Base-by-base conservation (phyloP, 2,797 vertebrate genomes). In the Malacoraja senta region DNA sequence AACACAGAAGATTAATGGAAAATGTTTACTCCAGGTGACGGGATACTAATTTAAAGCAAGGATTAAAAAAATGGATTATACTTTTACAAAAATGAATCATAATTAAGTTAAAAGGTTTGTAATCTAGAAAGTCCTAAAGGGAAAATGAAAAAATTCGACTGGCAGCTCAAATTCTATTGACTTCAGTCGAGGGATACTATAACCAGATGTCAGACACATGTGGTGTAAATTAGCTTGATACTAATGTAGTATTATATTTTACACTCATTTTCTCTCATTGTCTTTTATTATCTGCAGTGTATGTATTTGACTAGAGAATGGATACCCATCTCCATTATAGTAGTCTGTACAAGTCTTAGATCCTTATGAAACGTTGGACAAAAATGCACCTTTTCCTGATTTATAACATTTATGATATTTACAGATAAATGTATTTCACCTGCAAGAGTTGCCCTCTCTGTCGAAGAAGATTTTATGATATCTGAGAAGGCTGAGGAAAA, bases 391-490 rank as follows among this genome's bases (percentile, higher is more conserved):
- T 9, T 88, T 88, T 63, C 32, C n/a, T 88, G 84, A 35, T 65
- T 65, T 8, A n/a, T 53, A 65, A 65, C n/a, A 32, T 88, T 65
- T 15, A 88, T 88, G 84, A 63, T 26, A 1, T 84, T 53, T 61
- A 63, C 0, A 84, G 53, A 35, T 88, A 88, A 19, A 88, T 68
- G 84, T 32, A 61, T 65, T 88, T 65, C n/a, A 61, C 61, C 17
- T 88, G 15, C 7, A 88, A 35, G 17, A 63, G 84, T 19, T 68
- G 63, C 63, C 61, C 19, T 88, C 84, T 88, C 84, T 35, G 84
- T 61, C 68, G n/a, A 88, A 68, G 84, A 88, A 88, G 12, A 17
- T 63, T 32, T 88, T 32, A 17, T 88, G 84, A 88, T 88, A 88
- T 88, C 84, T 88, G 84, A 88, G 84, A 88, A 10, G 84, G 63